Conservation (phyloP, 2,888 invertebrate genomes). For the Cosmopolites sordidus region DNA sequence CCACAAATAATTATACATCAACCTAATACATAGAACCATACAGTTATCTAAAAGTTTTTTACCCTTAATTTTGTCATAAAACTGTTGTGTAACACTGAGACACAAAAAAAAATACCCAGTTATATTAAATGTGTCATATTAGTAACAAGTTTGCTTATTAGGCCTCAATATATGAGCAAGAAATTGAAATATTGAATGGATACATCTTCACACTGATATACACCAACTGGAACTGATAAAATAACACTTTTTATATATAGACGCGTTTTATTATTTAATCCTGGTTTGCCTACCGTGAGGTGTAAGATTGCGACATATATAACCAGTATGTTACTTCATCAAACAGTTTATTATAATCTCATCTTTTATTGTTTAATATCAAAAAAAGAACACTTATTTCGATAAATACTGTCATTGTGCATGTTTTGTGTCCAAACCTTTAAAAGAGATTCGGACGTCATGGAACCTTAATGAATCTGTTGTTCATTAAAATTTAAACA, state of each 20-base stretch:
- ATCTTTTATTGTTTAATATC: not conserved
- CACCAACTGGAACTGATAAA: not conserved
- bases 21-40: too few relatives aligned
- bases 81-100: too few relatives aligned
- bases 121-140: not conserved
- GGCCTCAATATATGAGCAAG: conserved; percentile 23
- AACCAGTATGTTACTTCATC: not conserved
- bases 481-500: too few relatives aligned
- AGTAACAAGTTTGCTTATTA: conserved; percentile 3
- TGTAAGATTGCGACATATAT: too few relatives aligned
- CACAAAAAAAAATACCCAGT: too few relatives aligned
- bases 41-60: too few relatives aligned
- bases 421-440: conserved; percentile 2
- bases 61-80: too few relatives aligned
- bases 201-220: conserved; percentile 3
- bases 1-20: too few relatives aligned
- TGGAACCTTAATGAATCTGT: too few relatives aligned
- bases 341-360: not conserved
- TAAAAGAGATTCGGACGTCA: not conserved
- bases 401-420: conserved; percentile 16
- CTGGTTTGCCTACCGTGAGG: too few relatives aligned
- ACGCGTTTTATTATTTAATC: not conserved
- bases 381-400: conserved; percentile 18
- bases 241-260: not conserved
- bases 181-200: conserved; percentile 3